Percentiles rank a stretch among this genome's conserved stretches.
Evolutionary conservation across 2,797 vertebrate genomes (phyloP).

Genomic region (Sebastes minor): DNA sequence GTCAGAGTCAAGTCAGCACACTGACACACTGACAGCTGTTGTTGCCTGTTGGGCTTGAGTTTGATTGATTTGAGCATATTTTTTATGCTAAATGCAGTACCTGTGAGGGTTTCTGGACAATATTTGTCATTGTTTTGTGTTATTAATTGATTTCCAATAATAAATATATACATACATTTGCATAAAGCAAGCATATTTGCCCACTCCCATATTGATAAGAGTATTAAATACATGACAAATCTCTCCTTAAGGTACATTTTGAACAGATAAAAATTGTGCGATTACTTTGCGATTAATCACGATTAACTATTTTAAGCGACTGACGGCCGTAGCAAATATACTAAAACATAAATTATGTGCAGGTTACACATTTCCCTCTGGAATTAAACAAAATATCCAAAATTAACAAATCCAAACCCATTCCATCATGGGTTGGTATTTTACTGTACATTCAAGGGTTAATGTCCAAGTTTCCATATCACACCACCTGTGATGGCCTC

Average conservation of each 20-base stretch:
- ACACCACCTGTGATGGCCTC: slow-evolving; percentile 62
- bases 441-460: slow-evolving; percentile 57
- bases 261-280: neutral
- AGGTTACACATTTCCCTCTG: neutral
- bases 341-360: neutral
- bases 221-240: too few species aligned
- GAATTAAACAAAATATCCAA: neutral
- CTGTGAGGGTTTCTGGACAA: too few species aligned
- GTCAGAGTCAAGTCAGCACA: too few species aligned
- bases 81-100: too few species aligned
- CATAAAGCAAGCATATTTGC: too few species aligned
- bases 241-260: neutral
- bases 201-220: too few species aligned
- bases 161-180: too few species aligned
- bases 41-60: too few species aligned
- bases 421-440: neutral
- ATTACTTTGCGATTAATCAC: neutral
- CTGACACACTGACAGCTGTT: too few species aligned
- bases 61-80: too few species aligned
- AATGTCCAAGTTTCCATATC: slow-evolving; percentile 53
- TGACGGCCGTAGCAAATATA: fast-evolving
- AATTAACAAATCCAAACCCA: neutral
- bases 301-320: fast-evolving
- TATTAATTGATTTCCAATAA: too few species aligned
- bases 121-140: too few species aligned